A percentile compares a stretch with the other conserved stretches of the same genome.
Conservation (phyloP, 37 sponge, comb jelly and placozoan species). For the Ephydatia muelleri region DNA sequence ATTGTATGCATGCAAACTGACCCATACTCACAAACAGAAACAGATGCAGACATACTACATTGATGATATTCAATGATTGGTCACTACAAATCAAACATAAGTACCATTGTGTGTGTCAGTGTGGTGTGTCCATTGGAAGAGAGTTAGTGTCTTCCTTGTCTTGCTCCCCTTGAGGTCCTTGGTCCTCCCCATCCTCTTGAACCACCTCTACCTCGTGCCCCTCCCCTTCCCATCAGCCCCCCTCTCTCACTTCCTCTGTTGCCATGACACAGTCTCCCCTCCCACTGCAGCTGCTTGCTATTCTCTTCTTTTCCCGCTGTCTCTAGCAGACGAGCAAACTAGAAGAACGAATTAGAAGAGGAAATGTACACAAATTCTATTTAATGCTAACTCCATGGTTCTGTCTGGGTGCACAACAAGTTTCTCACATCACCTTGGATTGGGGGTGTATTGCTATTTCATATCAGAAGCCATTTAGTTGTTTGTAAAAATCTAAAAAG, state of each 20-base stretch:
- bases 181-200: not conserved
- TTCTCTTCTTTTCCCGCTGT: slow-evolving; percentile 2
- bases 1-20: too few species aligned
- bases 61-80: too few species aligned
- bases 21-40: too few species aligned
- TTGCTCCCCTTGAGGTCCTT: slow-evolving; percentile 1
- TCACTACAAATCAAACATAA: too few species aligned
- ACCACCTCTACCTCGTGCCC: not conserved
- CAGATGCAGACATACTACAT: too few species aligned
- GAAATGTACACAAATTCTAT: not conserved
- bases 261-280: slow-evolving; percentile 1
- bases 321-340: slow-evolving; percentile 69
- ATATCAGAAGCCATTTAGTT: too few species aligned
- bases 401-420: too few species aligned
- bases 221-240: not conserved
- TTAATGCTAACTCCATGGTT: not conserved
- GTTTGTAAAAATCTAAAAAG: not conserved
- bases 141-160: not conserved
- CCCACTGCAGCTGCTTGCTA: slow-evolving; percentile 58
- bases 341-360: not conserved
- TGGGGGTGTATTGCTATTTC: too few species aligned
- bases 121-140: too few species aligned
- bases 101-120: too few species aligned
- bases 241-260: slow-evolving; percentile 14
- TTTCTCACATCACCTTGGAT: too few species aligned